Evolutionary conservation across 2,113 vertebrate genomes (phyloP).

Genomic region (Cynocephalus volans): DNA sequence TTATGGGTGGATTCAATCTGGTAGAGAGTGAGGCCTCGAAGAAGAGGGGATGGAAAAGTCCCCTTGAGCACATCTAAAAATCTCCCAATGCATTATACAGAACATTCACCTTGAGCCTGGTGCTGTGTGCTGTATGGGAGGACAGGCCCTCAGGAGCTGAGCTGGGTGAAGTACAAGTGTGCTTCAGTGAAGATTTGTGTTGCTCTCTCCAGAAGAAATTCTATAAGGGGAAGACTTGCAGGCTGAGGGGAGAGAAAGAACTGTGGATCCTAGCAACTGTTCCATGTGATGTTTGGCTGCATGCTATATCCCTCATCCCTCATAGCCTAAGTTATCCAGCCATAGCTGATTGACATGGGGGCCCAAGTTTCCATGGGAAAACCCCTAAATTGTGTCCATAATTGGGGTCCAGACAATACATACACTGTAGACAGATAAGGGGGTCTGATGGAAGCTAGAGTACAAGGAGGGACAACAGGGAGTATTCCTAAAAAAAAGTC

Average conservation of each 20-base stretch:
- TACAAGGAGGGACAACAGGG: not conserved
- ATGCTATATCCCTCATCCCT: not conserved
- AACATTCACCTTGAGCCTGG: not conserved
- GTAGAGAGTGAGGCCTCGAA: not conserved
- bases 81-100: not conserved
- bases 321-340: not conserved
- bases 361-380: not conserved
- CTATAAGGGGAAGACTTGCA: not conserved
- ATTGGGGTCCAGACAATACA: not conserved
- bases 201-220: not conserved
- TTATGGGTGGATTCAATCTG: not conserved
- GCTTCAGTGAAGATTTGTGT: not conserved
- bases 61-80: not conserved
- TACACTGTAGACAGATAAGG: not conserved
- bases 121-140: not conserved
- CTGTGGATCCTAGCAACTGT: not conserved
- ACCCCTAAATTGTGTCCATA: not conserved
- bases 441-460: not conserved
- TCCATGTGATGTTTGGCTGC: not conserved
- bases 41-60: not conserved
- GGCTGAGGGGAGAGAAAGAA: not conserved
- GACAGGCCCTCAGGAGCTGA: not conserved
- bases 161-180: not conserved
- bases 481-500: not conserved
- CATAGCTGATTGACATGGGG: not conserved